These are phyloP conservation scores for Halichoeres trimaculatus DNA, from an alignment of 2,113 vertebrate genomes.

Conservation along the genomic window DNA sequence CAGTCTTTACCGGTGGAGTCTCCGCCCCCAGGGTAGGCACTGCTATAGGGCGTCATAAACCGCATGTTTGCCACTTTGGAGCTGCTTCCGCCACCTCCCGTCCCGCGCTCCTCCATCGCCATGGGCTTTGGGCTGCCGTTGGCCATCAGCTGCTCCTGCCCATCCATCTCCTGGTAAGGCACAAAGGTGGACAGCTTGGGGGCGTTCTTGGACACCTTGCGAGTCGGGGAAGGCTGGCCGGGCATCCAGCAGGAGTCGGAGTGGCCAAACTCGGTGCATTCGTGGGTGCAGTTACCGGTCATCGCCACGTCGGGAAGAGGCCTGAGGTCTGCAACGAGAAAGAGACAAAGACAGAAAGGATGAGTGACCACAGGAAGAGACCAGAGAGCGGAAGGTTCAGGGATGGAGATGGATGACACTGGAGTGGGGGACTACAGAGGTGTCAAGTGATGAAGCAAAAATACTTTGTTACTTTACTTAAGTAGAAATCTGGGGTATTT, in stretches of 20 bases:
- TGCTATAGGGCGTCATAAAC: slow-evolving; percentile 96
- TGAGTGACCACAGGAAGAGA: not conserved
- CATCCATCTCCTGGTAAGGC: slow-evolving; percentile 99
- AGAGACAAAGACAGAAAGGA: not conserved
- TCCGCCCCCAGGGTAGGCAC: slow-evolving; percentile 96
- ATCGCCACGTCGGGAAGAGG: slow-evolving; percentile 97
- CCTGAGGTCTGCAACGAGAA: slow-evolving; percentile 87
- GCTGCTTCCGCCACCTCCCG: slow-evolving; percentile 67
- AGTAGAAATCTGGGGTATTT: no score
- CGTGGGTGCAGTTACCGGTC: slow-evolving; percentile 97
- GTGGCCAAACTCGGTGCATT: slow-evolving; percentile 98
- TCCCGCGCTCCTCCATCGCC: slow-evolving; percentile 88
- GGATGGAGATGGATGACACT: no score
- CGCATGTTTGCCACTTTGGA: slow-evolving; percentile 96
- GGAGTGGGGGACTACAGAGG: no score
- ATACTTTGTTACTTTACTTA: no score
- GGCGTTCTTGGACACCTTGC: slow-evolving; percentile 89
- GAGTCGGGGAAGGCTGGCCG: slow-evolving; percentile 92
- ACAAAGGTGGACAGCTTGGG: slow-evolving; percentile 99
- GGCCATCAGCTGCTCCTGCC: slow-evolving; percentile 90
- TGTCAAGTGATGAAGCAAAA: no score
- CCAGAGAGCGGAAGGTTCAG: no score
- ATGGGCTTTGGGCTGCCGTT: slow-evolving; percentile 93
- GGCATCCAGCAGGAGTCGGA: slow-evolving; percentile 99
- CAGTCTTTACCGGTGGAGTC: slow-evolving; percentile 94